Percentiles rank a stretch among this genome's conserved stretches.
Evolutionary conservation across 2,888 invertebrate genomes (phyloP).

Genomic region (Dusona sp.): DNA sequence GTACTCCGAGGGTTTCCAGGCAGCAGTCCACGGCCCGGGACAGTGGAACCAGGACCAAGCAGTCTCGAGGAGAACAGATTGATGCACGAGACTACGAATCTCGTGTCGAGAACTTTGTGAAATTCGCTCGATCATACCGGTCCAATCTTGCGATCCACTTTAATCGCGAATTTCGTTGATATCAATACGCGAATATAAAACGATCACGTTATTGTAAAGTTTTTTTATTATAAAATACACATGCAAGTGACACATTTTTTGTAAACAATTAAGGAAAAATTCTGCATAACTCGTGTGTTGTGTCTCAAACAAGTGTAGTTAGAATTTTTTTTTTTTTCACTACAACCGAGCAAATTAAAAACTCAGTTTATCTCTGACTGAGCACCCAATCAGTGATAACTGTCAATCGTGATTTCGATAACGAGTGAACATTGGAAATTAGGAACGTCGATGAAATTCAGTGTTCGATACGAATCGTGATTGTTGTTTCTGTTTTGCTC

Average conservation of each 20-base stretch:
- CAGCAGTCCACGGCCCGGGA: conserved; percentile 84
- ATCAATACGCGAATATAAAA: background rate
- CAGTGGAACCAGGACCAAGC: conserved; percentile 81
- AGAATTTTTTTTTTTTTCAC: conserved; percentile 1
- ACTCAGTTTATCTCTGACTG: background rate
- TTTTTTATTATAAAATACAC: background rate
- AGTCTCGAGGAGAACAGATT: conserved; percentile 61
- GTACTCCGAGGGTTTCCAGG: conserved; percentile 82
- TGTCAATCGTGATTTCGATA: background rate
- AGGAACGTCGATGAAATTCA: conserved; percentile 9
- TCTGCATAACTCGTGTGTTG: background rate
- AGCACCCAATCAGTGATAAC: background rate
- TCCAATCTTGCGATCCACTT: background rate
- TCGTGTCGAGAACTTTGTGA: conserved; percentile 12
- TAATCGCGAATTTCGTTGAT: background rate
- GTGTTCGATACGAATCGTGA: conserved; percentile 10
- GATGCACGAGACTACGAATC: conserved; percentile 32
- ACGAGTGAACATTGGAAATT: conserved; percentile 33
- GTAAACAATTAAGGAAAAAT: conserved; percentile 1
- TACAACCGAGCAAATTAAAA: background rate
- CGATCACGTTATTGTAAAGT: background rate
- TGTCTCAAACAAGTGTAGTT: background rate
- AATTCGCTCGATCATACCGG: background rate
- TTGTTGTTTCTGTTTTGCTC: background rate
- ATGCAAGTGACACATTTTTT: background rate